These are phyloP conservation scores for Pelodytes ibericus DNA, from an alignment of 2,797 vertebrate species.

Conservation along the genomic window DNA sequence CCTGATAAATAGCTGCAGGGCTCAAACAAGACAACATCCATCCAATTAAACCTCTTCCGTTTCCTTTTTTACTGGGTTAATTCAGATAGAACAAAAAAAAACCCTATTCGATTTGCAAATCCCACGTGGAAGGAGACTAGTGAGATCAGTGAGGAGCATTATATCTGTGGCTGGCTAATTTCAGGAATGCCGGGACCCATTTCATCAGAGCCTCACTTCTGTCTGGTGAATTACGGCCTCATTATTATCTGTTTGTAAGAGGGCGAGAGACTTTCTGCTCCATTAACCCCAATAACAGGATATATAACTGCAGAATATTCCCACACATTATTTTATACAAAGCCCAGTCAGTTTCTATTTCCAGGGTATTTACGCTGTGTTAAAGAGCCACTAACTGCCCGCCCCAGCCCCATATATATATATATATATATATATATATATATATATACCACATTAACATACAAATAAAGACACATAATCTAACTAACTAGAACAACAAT, in stretches of 20 bases:
- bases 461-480: too few relatives aligned
- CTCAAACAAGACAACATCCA: too few relatives aligned
- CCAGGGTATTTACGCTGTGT: too few relatives aligned
- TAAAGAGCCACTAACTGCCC: too few relatives aligned
- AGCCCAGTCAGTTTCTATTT: not conserved
- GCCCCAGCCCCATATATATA: not conserved
- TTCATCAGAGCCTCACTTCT: slow-evolving; percentile 23
- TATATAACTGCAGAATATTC: slow-evolving; percentile 34
- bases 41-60: too few relatives aligned
- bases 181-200: not conserved
- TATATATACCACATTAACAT: too few relatives aligned
- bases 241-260: slow-evolving; percentile 28
- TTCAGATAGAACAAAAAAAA: too few relatives aligned
- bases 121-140: not conserved
- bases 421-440: not conserved
- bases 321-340: slow-evolving; percentile 39
- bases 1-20: too few relatives aligned
- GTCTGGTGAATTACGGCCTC: not conserved
- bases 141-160: not conserved
- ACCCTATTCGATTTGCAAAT: not conserved
- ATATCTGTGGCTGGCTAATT: not conserved
- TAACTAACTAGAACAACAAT: too few relatives aligned
- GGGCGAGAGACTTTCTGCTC: slow-evolving; percentile 12
- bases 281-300: slow-evolving; percentile 44
- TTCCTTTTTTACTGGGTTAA: too few relatives aligned